Base-by-base conservation (phyloP, 2,113 vertebrate genomes). In the Platysteira castanea region DNA sequence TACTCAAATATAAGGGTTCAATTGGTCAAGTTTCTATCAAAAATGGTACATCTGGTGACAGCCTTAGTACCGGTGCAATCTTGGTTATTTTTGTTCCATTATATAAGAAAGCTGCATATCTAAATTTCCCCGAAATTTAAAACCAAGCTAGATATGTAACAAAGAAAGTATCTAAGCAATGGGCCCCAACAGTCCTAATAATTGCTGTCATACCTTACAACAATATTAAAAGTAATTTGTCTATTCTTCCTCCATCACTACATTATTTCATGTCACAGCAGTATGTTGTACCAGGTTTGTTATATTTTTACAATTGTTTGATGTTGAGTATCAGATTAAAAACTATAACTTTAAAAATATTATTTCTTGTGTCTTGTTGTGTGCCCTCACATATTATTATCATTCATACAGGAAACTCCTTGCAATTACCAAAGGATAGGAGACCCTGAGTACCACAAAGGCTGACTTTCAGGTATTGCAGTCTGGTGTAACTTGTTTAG, bases 201-300 rank as follows among this genome's bases (percentile, higher is more conserved):
- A 80, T 41, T 49, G 3, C 35, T 71, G 30, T 42, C 15, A 26
- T 37, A 37, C 6, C 16, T 71, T 52, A 47, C 10, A 60, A 39
- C 6, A 78, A 20, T 49, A 79, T 49, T 68, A 31, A 64, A 92
- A 71, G 7, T 54, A 1, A 52, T 71, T 71, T 90, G 8, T 30
- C 42, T 64, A 1, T 31, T 60, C 19, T 47, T 75, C 21, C n/a
- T 84, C 33, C 27, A 28, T 35, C 22, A 8, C 28, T 76, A 41
- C 8, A 11, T 3, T 64, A 16, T 35, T 68, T 64, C 15, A 35
- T 35, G 20, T 83, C 49, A 47, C 44, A 79, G 19, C 4, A 74
- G 28, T 53, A 27, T 2, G 0, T 30, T 39, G 2, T 28, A 60
- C 3, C 13, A 64, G 3, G 1, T 60, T 52, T 56, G 7, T 52